Conservation (phyloP, 2,797 vertebrate species). For the Dermochelys coriacea region DNA sequence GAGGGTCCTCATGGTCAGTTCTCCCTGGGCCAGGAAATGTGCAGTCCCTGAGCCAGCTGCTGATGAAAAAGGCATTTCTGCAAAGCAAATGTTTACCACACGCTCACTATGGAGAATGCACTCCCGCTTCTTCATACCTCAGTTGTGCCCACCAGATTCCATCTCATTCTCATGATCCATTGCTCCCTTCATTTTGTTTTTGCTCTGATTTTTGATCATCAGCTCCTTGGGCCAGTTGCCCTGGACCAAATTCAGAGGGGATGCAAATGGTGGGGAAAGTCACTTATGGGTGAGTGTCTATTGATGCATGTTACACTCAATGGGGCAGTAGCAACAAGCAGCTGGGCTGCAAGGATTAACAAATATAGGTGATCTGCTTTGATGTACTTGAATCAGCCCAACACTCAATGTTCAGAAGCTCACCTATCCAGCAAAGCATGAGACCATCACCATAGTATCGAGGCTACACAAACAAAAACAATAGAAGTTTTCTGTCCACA, state of each 20-base stretch:
- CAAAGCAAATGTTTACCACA: background rate
- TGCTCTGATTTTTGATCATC: background rate
- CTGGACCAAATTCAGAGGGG: fast-evolving
- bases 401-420: fast-evolving
- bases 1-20: background rate
- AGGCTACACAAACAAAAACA: fast-evolving
- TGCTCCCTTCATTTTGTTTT: background rate
- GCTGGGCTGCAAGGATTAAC: too few species aligned
- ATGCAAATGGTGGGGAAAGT: background rate
- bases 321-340: background rate
- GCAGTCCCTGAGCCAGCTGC: background rate
- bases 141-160: fast-evolving
- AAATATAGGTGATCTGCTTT: fast-evolving
- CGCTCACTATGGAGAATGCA: fast-evolving
- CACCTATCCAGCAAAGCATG: background rate
- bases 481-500: fast-evolving
- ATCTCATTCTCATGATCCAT: fast-evolving
- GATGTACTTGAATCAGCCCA: background rate
- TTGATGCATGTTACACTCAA: background rate
- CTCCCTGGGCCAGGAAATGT: background rate
- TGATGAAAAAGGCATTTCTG: fast-evolving
- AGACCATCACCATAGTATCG: fast-evolving
- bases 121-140: background rate
- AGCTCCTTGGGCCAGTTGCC: background rate
- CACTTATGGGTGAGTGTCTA: background rate